Percentiles rank a stretch among this genome's conserved stretches.
Evolutionary conservation across 2,888 invertebrate species (phyloP).

Genomic region (Masnerella sp.): DNA sequence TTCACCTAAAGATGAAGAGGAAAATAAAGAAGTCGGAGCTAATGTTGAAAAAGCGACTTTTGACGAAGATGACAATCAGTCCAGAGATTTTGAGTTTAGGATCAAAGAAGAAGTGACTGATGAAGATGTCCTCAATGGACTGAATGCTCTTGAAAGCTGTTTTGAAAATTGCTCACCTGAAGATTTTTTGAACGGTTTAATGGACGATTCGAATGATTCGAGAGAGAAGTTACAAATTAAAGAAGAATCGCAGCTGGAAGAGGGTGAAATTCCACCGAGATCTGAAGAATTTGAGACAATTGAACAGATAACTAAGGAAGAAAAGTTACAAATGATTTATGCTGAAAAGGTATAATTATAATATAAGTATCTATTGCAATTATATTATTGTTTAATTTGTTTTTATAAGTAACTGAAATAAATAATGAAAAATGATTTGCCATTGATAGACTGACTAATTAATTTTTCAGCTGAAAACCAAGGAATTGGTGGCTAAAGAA

Average conservation of each 20-base stretch:
- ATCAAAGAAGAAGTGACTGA: conserved; percentile 63
- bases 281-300: conserved; percentile 56
- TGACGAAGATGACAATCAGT: not conserved
- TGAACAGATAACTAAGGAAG: conserved; percentile 51
- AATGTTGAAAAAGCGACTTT: not conserved
- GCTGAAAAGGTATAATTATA: conserved; percentile 61
- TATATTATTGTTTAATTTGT: no score
- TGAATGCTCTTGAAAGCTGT: conserved; percentile 71
- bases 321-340: conserved; percentile 59
- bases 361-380: no score
- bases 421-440: no score
- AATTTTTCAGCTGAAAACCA: conserved; percentile 67
- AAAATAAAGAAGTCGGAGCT: not conserved
- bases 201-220: conserved; percentile 20
- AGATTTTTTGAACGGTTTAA: conserved; percentile 26
- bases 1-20: not conserved
- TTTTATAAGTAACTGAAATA: no score
- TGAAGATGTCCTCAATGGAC: conserved; percentile 68
- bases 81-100: not conserved
- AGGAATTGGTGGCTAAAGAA: conserved; percentile 69
- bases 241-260: conserved; percentile 44
- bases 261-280: conserved; percentile 41
- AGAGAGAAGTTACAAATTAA: conserved; percentile 28
- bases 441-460: not conserved
- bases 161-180: conserved; percentile 64